Conservation (phyloP, 2,797 vertebrate genomes). For the Tapera naevia region DNA sequence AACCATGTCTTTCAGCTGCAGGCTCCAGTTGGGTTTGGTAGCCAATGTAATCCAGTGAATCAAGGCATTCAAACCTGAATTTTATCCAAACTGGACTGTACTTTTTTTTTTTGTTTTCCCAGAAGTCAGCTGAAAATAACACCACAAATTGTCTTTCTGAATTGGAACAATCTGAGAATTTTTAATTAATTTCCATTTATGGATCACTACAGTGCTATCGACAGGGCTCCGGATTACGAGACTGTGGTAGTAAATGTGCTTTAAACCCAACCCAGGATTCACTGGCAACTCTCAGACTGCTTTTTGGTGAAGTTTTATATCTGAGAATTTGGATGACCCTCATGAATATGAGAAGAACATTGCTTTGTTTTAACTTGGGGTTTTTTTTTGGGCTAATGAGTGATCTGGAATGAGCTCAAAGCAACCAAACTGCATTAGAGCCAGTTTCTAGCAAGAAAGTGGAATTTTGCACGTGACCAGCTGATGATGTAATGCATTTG, state of each 20-base stretch:
- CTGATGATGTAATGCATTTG: background rate
- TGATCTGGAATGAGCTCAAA: background rate
- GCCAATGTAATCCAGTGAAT: background rate
- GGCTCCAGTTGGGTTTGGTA: background rate
- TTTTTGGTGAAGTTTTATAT: background rate
- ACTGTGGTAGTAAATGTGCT: background rate
- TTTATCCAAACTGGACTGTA: accelerated
- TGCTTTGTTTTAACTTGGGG: background rate
- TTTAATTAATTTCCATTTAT: background rate
- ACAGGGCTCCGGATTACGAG: background rate
- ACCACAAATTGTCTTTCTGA: background rate
- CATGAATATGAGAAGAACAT: background rate
- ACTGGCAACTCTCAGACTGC: background rate
- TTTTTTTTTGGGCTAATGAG: background rate
- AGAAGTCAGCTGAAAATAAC: background rate
- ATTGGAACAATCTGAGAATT: background rate
- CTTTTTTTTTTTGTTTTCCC: background rate
- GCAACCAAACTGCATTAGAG: background rate
- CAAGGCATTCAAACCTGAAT: no score
- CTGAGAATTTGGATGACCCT: background rate
- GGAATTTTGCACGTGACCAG: background rate
- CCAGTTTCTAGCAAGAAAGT: background rate
- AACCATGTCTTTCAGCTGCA: background rate
- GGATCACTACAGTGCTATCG: background rate
- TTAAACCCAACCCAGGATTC: background rate